A percentile compares a stretch with the other conserved stretches of the same genome.
These are phyloP conservation scores for Eupithecia tripunctaria DNA, from an alignment of 2,888 invertebrate species.

Conservation along the genomic window DNA sequence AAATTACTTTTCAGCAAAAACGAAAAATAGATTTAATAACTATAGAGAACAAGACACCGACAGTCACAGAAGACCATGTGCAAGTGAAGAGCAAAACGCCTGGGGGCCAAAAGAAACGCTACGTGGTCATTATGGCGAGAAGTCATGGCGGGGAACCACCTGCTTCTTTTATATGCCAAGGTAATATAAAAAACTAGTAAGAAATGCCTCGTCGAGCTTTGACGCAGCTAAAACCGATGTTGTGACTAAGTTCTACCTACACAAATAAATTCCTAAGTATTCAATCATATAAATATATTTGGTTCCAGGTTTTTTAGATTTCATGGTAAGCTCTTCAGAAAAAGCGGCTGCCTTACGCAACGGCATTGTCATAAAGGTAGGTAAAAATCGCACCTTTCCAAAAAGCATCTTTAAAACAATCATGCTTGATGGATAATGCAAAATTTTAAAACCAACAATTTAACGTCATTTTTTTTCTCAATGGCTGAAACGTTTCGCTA, in stretches of 20 bases:
- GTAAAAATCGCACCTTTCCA: not conserved
- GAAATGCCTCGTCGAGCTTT: not conserved
- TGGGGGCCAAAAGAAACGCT: slow-evolving; percentile 69
- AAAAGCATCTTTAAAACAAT: not conserved
- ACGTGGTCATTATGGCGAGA: slow-evolving; percentile 94
- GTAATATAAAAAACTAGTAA: slow-evolving; percentile 60
- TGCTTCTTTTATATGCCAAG: slow-evolving; percentile 97
- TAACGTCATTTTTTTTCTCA: not conserved
- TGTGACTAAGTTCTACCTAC: too few relatives aligned
- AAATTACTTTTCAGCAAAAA: slow-evolving; percentile 89
- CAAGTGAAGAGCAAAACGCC: slow-evolving; percentile 81
- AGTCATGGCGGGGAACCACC: slow-evolving; percentile 98
- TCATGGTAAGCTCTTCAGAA: slow-evolving; percentile 92
- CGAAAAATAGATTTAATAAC: slow-evolving; percentile 95
- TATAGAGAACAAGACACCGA: slow-evolving; percentile 78
- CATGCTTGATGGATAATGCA: not conserved
- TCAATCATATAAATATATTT: not conserved
- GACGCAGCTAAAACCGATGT: too few relatives aligned
- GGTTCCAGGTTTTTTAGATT: slow-evolving; percentile 92
- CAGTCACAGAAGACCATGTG: slow-evolving; percentile 59
- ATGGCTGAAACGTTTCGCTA: not conserved
- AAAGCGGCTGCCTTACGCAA: slow-evolving; percentile 72
- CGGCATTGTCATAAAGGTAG: slow-evolving; percentile 71
- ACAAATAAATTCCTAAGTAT: not conserved
- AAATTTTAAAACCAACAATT: not conserved